Conservation (phyloP, 2,113 vertebrate species). For the Notechis scutatus region DNA sequence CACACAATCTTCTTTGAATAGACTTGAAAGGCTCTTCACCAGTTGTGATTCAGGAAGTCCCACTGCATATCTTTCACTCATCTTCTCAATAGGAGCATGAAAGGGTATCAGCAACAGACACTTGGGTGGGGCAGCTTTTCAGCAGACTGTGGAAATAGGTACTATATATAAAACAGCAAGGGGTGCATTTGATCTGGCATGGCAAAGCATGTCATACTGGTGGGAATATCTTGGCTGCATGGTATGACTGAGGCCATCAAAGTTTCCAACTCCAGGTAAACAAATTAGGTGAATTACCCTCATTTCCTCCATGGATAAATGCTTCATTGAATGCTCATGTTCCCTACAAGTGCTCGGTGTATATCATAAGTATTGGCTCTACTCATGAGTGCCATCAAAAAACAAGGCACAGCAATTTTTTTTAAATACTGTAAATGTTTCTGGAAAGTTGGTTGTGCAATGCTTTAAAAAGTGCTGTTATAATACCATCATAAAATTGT, state of each 20-base stretch:
- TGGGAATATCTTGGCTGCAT: neutral
- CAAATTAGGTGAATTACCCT: conserved; percentile 40
- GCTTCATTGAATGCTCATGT: conserved; percentile 10
- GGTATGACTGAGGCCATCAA: neutral
- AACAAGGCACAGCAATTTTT: neutral
- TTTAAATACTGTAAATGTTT: neutral
- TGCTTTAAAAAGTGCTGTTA: neutral
- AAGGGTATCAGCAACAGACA: neutral
- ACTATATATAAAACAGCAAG: neutral
- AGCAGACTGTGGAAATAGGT: neutral
- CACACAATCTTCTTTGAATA: neutral
- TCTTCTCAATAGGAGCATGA: neutral
- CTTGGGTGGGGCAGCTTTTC: neutral
- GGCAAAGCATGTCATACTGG: neutral
- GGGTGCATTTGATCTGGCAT: neutral
- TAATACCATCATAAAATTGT: neutral
- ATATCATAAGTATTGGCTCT: conserved; percentile 2
- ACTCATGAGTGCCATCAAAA: neutral
- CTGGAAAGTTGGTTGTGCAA: neutral
- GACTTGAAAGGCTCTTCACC: neutral
- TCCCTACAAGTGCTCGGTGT: conserved; percentile 51
- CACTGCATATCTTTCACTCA: neutral
- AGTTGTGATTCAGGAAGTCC: neutral
- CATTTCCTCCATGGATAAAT: conserved; percentile 45
- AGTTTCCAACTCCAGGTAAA: conserved; percentile 55